A percentile compares a stretch with the other conserved stretches of the same genome.
These are phyloP conservation scores for Propithecus coquereli DNA, from an alignment of 2,113 vertebrate genomes.

Conservation along the genomic window DNA sequence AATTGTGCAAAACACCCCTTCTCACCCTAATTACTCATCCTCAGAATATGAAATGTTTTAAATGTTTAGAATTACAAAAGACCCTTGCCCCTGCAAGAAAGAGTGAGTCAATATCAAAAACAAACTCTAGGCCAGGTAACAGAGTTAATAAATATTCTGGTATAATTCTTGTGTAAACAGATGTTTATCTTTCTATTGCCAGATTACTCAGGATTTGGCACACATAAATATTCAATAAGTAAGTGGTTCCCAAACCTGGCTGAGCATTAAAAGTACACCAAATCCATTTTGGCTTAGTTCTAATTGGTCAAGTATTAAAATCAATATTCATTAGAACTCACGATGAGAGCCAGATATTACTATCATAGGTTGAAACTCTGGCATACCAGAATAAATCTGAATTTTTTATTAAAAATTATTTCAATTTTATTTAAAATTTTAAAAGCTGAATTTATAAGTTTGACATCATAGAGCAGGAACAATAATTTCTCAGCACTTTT, in stretches of 20 bases:
- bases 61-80: neutral
- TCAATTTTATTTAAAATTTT: neutral
- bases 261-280: neutral
- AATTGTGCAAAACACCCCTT: neutral
- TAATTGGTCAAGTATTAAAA: neutral
- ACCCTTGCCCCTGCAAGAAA: neutral
- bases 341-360: neutral
- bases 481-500: neutral
- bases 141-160: neutral
- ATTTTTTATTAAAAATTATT: neutral
- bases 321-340: neutral
- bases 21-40: neutral
- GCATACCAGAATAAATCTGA: neutral
- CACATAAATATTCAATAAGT: neutral
- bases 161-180: neutral
- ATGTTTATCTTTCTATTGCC: neutral
- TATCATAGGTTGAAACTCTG: neutral
- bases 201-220: neutral
- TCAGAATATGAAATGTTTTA: neutral
- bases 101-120: constrained; percentile 1
- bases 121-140: neutral
- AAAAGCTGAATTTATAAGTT: neutral
- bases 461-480: neutral
- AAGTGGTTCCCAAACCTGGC: neutral
- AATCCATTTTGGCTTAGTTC: constrained; percentile 11